Evolutionary conservation across 2,888 invertebrate species (phyloP).

Genomic region (Lycophotia porphyrea): DNA sequence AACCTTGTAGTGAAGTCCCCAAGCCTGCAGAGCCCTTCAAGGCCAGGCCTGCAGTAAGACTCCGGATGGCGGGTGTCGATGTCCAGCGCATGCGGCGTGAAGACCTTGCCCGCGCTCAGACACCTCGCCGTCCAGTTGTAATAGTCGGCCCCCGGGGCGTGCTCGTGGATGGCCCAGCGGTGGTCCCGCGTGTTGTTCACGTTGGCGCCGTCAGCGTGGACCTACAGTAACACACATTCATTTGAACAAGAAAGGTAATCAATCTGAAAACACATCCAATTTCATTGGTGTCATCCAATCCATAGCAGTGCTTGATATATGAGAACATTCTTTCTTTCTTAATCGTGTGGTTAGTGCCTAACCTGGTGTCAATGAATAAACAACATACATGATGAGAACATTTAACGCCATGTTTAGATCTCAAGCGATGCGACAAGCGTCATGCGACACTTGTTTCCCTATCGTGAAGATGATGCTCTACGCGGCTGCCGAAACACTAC

Average conservation of each 20-base stretch:
- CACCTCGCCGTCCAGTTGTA: conserved; percentile 97
- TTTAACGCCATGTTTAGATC: not conserved
- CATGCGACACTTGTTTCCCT: not conserved
- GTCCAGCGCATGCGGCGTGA: conserved; percentile 94
- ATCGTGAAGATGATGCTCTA: not conserved
- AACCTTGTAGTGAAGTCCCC: conserved; percentile 94
- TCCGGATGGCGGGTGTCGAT: conserved; percentile 91
- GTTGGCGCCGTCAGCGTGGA: conserved; percentile 96
- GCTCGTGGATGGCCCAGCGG: conserved; percentile 96
- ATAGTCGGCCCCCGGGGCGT: conserved; percentile 95
- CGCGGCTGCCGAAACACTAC: too few species aligned
- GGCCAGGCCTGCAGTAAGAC: conserved; percentile 89
- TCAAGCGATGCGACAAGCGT: not conserved
- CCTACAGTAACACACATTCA: conserved; percentile 80
- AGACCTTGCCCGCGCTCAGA: conserved; percentile 93
- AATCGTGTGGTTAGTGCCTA: too few species aligned
- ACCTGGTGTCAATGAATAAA: too few species aligned
- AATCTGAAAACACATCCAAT: not conserved
- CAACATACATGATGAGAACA: too few species aligned
- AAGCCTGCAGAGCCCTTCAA: conserved; percentile 92
- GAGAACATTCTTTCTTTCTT: too few species aligned
- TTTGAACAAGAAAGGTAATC: not conserved
- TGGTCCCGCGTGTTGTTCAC: conserved; percentile 93
- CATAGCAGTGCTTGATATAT: not conserved
- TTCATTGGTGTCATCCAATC: not conserved